These are phyloP conservation scores for Ranitomeya variabilis DNA, from an alignment of 2,113 vertebrate genomes.

Conservation along the genomic window DNA sequence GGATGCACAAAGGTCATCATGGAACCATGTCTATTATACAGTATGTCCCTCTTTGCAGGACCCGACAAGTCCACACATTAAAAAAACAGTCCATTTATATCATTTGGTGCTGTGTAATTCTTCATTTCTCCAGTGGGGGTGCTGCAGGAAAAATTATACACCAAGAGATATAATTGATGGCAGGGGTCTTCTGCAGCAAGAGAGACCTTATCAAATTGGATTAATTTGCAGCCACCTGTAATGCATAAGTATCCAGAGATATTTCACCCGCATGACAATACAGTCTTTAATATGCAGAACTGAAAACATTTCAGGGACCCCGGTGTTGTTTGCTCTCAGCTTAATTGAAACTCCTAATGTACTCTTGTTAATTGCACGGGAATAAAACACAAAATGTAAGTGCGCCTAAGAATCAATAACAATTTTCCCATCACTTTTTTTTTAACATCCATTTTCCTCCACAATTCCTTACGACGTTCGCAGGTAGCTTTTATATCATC, in stretches of 20 bases:
- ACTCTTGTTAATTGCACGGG: not conserved
- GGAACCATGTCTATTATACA: not conserved
- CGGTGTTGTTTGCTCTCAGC: not conserved
- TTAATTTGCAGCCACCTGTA: not conserved
- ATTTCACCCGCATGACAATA: not conserved
- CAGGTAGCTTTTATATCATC: not conserved
- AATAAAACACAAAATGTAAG: not conserved
- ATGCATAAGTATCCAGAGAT: not conserved
- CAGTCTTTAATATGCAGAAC: not conserved
- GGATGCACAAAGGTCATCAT: no score
- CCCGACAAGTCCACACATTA: not conserved
- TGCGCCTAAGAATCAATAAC: slow-evolving; percentile 23
- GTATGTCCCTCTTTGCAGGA: not conserved
- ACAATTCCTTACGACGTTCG: not conserved
- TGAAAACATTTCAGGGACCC: not conserved
- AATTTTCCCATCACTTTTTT: slow-evolving; percentile 21
- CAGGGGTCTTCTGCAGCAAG: not conserved
- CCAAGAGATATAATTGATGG: not conserved
- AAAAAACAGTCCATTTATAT: not conserved
- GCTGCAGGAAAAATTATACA: no score
- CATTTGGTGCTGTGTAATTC: not conserved
- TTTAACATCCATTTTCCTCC: not conserved
- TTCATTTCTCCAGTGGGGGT: not conserved
- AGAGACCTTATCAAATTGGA: not conserved
- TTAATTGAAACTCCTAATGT: slow-evolving; percentile 24